Conservation (phyloP, 2,113 vertebrate genomes). For the Daubentonia madagascariensis region DNA sequence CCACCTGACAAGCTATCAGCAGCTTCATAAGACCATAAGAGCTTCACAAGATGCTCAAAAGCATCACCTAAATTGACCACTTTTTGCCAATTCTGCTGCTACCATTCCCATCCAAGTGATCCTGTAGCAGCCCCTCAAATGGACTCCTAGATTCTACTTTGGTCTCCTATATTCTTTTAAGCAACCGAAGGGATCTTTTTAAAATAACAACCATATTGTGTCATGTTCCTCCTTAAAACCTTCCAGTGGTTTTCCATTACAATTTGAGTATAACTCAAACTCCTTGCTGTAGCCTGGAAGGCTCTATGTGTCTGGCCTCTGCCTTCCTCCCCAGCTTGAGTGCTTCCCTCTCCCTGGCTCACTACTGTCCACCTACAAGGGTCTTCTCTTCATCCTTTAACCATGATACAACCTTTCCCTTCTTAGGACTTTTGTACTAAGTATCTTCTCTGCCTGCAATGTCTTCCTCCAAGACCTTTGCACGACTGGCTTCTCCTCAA, state of each 20-base stretch:
- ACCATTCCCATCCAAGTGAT: neutral
- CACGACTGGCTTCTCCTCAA: neutral
- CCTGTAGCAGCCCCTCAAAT: neutral
- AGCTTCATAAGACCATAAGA: neutral
- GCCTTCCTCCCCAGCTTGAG: neutral
- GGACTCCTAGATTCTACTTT: neutral
- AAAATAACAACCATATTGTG: neutral
- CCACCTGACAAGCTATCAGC: neutral
- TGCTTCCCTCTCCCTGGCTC: neutral
- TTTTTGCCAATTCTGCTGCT: neutral
- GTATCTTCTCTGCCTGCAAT: neutral
- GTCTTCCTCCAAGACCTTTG: neutral
- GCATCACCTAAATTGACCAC: rapidly evolving
- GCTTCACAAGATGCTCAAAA: too few species aligned
- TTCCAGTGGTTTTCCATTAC: neutral
- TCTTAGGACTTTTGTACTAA: rapidly evolving
- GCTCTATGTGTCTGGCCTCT: neutral
- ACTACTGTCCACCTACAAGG: neutral
- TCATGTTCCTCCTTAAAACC: neutral
- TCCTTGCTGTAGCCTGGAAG: neutral
- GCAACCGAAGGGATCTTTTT: neutral
- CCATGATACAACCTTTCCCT: neutral
- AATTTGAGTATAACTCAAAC: neutral
- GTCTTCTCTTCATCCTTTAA: neutral
- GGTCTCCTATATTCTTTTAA: neutral